Percentiles rank a stretch among this genome's conserved stretches.
Conservation (phyloP, 2,888 invertebrate species). For the Sphaerophoria rueppellii region DNA sequence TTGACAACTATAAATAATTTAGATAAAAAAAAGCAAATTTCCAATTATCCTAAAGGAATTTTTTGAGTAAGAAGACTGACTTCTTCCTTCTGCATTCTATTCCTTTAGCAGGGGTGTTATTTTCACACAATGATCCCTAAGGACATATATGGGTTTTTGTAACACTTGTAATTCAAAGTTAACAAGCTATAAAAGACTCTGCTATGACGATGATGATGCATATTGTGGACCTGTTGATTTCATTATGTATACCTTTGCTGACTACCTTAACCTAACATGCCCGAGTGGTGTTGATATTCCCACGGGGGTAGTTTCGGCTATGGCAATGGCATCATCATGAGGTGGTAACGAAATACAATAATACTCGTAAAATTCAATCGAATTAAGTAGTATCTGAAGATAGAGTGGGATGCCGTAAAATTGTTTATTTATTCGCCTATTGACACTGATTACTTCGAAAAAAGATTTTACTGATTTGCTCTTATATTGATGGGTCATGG, state of each 20-base stretch:
- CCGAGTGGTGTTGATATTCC: constrained; percentile 45
- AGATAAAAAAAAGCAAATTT: constrained; percentile 42
- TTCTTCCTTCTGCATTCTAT: neutral
- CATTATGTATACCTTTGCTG: constrained; percentile 54
- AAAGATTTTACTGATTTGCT: constrained; percentile 52
- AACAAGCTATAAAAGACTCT: constrained; percentile 57
- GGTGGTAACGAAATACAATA: constrained; percentile 61
- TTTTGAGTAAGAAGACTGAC: constrained; percentile 1
- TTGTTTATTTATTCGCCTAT: constrained; percentile 61
- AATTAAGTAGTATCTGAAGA: constrained; percentile 58
- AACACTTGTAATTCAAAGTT: constrained; percentile 68
- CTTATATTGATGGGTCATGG: constrained; percentile 41
- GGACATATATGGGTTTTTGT: constrained; percentile 60
- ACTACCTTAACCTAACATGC: constrained; percentile 12
- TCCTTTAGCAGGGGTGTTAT: constrained; percentile 49
- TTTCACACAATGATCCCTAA: constrained; percentile 60
- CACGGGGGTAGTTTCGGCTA: constrained; percentile 70
- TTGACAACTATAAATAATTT: constrained; percentile 28
- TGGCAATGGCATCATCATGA: constrained; percentile 41
- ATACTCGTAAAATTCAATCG: constrained; percentile 67
- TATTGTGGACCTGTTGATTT: constrained; percentile 61
- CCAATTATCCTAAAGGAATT: constrained; percentile 54
- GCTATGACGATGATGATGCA: constrained; percentile 45
- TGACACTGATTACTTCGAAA: constrained; percentile 66
- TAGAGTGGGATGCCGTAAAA: constrained; percentile 23